Evolutionary conservation across 2,888 invertebrate species (phyloP).

Genomic region (Microdon myrmicae): DNA sequence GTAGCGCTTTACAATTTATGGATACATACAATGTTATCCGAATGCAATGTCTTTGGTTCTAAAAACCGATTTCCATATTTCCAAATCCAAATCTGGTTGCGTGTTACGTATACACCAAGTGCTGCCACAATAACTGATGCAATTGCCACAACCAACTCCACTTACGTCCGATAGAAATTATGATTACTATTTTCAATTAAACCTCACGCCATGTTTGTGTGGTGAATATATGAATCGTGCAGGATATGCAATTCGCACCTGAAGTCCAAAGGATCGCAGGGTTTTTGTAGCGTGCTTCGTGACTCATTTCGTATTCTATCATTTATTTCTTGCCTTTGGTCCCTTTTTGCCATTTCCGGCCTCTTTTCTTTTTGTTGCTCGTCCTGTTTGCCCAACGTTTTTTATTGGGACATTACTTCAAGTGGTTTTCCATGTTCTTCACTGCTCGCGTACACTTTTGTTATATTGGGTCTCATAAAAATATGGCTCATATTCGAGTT

Average conservation of each 20-base stretch:
- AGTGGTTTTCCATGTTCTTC: slow-evolving; percentile 51
- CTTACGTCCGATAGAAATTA: slow-evolving; percentile 32
- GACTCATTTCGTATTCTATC: slow-evolving; percentile 33
- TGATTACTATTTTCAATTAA: slow-evolving; percentile 51
- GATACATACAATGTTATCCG: slow-evolving; percentile 4
- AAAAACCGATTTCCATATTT: slow-evolving; percentile 1
- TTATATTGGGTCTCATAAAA: too few species aligned
- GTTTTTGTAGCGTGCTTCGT: slow-evolving; percentile 24
- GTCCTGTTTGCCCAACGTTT: slow-evolving; percentile 21
- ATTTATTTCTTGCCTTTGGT: slow-evolving; percentile 9
- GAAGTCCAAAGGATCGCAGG: slow-evolving; percentile 20
- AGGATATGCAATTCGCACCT: slow-evolving; percentile 47
- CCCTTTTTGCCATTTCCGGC: slow-evolving; percentile 1
- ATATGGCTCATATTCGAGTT: too few species aligned
- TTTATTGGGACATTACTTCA: slow-evolving; percentile 51
- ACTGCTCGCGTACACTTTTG: too few species aligned
- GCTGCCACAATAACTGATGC: slow-evolving; percentile 14
- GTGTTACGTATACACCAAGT: slow-evolving; percentile 39
- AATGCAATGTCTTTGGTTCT: slow-evolving; percentile 20
- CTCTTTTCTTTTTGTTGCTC: not conserved
- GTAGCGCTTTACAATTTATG: slow-evolving; percentile 11
- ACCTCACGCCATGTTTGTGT: slow-evolving; percentile 40
- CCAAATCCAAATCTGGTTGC: too few species aligned
- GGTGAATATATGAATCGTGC: slow-evolving; percentile 5
- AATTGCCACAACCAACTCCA: slow-evolving; percentile 38